Evolutionary conservation across 2,113 vertebrate genomes (phyloP).

Genomic region (Brienomyrus brachyistius): DNA sequence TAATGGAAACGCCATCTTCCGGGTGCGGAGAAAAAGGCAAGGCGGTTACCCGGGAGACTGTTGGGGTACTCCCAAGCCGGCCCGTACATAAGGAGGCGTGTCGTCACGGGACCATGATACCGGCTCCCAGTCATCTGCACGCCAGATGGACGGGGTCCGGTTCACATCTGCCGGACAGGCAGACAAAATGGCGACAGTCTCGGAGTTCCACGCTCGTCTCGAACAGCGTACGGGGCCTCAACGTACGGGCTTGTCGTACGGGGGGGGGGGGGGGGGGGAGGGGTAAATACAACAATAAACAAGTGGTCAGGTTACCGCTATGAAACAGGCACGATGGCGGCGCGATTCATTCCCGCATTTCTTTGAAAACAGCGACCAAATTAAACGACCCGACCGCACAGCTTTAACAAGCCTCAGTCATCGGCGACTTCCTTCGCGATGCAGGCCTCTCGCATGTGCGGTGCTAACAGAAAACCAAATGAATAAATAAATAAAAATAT

Average conservation of each 20-base stretch:
- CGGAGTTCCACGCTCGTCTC: neutral
- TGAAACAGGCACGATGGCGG: neutral
- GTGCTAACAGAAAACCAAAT: neutral
- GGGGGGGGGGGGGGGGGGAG: neutral
- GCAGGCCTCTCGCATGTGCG: neutral
- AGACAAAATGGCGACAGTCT: neutral
- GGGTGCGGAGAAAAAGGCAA: neutral
- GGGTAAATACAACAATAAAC: constrained; percentile 17
- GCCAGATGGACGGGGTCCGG: neutral
- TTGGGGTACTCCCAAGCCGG: neutral
- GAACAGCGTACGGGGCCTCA: neutral
- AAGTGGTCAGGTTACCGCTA: neutral
- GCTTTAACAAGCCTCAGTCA: neutral
- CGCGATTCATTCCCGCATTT: neutral
- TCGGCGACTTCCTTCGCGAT: neutral
- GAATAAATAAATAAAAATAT: neutral
- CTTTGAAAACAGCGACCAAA: neutral
- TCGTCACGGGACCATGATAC: neutral
- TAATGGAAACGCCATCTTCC: neutral
- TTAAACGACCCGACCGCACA: neutral
- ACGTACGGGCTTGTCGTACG: neutral
- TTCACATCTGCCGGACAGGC: constrained; percentile 1
- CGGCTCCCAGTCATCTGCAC: neutral
- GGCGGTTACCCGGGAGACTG: neutral
- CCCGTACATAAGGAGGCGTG: neutral